These are phyloP conservation scores for Sebastes schlegelii DNA, from an alignment of 2,113 vertebrate species.

Conservation along the genomic window DNA sequence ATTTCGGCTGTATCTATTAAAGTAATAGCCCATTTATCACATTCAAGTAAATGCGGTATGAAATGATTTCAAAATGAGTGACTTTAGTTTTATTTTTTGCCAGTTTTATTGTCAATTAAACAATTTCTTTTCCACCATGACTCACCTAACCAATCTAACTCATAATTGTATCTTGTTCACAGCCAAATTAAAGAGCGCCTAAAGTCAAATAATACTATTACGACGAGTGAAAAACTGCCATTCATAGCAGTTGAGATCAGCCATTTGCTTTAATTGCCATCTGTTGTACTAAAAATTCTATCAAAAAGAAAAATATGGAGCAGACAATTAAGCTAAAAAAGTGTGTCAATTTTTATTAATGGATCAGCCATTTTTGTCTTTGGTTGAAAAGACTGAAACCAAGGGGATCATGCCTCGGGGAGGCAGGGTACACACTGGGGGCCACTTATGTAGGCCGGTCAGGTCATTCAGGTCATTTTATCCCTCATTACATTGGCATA, in stretches of 20 bases:
- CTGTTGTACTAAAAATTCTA: conserved; percentile 18
- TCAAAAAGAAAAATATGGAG: neutral
- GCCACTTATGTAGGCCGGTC: conserved; percentile 54
- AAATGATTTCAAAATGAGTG: neutral
- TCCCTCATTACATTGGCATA: conserved; percentile 62
- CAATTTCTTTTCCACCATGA: neutral
- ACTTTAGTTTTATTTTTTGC: neutral
- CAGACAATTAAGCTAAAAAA: neutral
- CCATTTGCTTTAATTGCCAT: conserved; percentile 39
- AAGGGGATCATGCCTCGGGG: conserved; percentile 33
- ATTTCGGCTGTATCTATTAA: neutral
- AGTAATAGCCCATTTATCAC: conserved; percentile 4
- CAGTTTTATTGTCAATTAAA: neutral
- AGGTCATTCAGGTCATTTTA: conserved; percentile 57
- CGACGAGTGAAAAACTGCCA: neutral
- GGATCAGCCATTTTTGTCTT: neutral
- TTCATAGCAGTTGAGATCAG: conserved; percentile 3
- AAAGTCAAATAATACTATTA: conserved; percentile 27
- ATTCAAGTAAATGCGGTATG: neutral
- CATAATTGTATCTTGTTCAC: neutral
- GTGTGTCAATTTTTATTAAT: conserved; percentile 19
- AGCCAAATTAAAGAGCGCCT: conserved; percentile 28
- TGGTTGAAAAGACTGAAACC: conserved; percentile 19
- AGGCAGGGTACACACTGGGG: conserved; percentile 39
- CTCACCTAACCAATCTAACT: neutral